Percentiles rank a stretch among this genome's conserved stretches.
Conservation (phyloP, 1,140 invertebrate species). For the Grapholita molesta region DNA sequence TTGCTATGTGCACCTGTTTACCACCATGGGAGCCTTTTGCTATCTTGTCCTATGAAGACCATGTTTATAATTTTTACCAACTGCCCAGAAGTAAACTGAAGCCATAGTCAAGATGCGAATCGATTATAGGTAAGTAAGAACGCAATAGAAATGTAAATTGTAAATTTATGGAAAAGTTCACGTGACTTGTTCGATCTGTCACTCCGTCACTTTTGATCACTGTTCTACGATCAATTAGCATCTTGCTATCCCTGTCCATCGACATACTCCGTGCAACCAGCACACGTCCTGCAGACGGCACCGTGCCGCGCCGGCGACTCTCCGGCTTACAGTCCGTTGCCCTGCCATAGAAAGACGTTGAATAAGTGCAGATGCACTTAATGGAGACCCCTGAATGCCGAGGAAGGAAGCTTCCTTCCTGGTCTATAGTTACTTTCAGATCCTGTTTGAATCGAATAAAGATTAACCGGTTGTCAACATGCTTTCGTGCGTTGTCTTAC, state of each 20-base stretch:
- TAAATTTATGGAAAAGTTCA: no score
- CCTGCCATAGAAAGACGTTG: not conserved
- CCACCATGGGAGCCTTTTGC: no score
- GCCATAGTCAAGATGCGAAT: no score
- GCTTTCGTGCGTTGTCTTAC: not conserved
- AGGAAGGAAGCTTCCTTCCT: constrained; percentile 1
- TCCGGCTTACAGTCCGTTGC: not conserved
- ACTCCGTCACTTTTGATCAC: no score
- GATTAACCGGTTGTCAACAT: not conserved
- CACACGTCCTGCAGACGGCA: not conserved
- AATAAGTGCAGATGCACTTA: not conserved
- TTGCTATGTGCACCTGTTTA: no score
- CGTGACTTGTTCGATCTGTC: no score
- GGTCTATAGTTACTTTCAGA: not conserved
- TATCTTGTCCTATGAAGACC: no score
- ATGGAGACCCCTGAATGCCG: not conserved
- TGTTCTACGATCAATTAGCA: no score
- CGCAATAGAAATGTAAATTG: no score
- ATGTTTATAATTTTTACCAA: no score
- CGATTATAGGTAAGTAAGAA: no score
- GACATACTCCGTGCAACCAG: not conserved
- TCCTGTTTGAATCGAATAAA: not conserved
- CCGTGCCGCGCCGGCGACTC: not conserved
- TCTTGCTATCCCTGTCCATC: not conserved
- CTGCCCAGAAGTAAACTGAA: no score